These are phyloP conservation scores for Chloropsis cyanopogon DNA, from an alignment of 2,113 vertebrate genomes.

Conservation along the genomic window DNA sequence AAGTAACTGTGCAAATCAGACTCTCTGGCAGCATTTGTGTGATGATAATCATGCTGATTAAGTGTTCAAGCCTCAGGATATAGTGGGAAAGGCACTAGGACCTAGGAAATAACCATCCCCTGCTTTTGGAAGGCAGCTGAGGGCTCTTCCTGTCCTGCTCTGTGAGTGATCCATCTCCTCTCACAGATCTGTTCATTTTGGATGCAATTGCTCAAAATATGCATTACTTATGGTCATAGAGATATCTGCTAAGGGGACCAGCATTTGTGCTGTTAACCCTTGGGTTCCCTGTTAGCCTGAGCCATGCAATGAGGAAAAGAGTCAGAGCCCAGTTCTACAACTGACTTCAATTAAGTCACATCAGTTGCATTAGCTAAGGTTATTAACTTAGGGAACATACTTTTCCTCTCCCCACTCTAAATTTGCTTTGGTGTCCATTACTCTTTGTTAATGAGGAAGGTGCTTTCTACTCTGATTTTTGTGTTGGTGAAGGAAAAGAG, in stretches of 20 bases:
- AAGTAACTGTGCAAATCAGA: background rate
- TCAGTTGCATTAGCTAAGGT: background rate
- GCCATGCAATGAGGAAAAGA: background rate
- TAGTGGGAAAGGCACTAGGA: slow-evolving; percentile 23
- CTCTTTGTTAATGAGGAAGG: background rate
- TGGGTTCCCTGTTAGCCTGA: background rate
- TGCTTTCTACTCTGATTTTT: background rate
- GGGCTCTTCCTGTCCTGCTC: slow-evolving; percentile 55
- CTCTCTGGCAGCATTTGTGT: background rate
- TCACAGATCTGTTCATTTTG: slow-evolving; percentile 50
- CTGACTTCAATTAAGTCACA: background rate
- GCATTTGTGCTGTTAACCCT: slow-evolving; percentile 38
- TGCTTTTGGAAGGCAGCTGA: slow-evolving; percentile 57
- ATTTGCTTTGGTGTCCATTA: background rate
- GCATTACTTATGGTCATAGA: slow-evolving; percentile 28
- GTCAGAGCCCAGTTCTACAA: background rate
- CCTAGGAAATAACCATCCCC: slow-evolving; percentile 19
- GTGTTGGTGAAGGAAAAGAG: background rate
- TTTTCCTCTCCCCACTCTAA: background rate
- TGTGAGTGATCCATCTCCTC: slow-evolving; percentile 42
- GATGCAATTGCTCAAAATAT: slow-evolving; percentile 45
- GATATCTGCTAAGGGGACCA: slow-evolving; percentile 20
- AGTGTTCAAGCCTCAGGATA: background rate
- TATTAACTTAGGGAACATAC: background rate
- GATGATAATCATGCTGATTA: slow-evolving; percentile 42